Evolutionary conservation across 2,113 vertebrate species (phyloP).

Genomic region (Chionis minor): DNA sequence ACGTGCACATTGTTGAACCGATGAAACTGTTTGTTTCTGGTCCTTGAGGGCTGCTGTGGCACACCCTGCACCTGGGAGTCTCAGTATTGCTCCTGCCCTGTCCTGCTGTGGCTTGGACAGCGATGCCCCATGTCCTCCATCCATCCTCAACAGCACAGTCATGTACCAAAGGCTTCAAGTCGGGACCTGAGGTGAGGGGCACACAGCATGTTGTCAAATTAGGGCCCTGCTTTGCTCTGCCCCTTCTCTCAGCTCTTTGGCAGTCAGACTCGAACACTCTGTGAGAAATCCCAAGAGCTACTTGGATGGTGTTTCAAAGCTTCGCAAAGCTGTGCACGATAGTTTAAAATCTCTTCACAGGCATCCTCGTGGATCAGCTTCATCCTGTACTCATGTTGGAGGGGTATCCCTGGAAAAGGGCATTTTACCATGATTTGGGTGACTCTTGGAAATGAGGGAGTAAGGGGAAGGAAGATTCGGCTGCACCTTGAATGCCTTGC

Average conservation of each 20-base stretch:
- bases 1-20: background rate
- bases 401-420: background rate
- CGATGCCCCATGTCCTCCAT: background rate
- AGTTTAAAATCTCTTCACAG: background rate
- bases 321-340: background rate
- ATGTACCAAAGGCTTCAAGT: background rate
- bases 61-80: background rate
- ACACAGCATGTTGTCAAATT: background rate
- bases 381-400: background rate
- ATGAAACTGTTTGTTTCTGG: background rate
- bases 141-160: background rate
- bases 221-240: background rate
- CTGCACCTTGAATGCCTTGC: background rate
- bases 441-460: background rate
- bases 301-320: background rate
- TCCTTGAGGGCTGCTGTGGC: background rate
- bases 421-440: background rate
- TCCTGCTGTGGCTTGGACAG: background rate
- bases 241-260: background rate
- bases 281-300: background rate
- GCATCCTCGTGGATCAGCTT: background rate
- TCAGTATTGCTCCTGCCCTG: background rate
- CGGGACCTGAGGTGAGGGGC: background rate
- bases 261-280: background rate
- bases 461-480: background rate